phyloP scores from a whole-genome alignment of 2,797 vertebrate species.

The Cottoperca gobio region DNA sequence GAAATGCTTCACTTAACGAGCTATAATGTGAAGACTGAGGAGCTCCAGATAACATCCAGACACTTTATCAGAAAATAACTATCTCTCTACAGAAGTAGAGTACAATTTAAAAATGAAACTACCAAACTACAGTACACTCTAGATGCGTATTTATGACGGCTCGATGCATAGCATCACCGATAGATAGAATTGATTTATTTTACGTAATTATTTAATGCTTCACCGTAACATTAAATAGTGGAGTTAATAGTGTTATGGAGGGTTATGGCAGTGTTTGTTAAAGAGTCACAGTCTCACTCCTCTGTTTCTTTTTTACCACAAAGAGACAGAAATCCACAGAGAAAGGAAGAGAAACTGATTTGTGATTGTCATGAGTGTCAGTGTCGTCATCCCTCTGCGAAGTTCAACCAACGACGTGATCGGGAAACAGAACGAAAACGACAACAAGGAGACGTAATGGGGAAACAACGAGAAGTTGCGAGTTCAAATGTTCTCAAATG shows the following conservation, averaged over 20 bases:
- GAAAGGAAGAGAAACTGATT: slow-evolving; percentile 23
- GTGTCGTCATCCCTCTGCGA: slow-evolving; percentile 18
- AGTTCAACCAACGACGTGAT: slow-evolving; percentile 20
- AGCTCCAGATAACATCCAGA: slow-evolving; percentile 65
- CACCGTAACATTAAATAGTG: slow-evolving; percentile 43
- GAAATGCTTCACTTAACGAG: slow-evolving; percentile 66
- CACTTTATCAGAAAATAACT: slow-evolving; percentile 74
- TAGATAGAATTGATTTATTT: slow-evolving; percentile 40
- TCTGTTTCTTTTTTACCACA: slow-evolving; percentile 7
- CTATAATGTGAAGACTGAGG: slow-evolving; percentile 67
- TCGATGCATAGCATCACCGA: slow-evolving; percentile 77
- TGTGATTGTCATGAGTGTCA: slow-evolving; percentile 70
- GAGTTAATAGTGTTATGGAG: slow-evolving; percentile 69
- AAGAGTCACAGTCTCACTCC: slow-evolving; percentile 40
- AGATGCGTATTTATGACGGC: slow-evolving; percentile 57
- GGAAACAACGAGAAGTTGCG: neutral
- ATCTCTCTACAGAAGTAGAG: slow-evolving; percentile 71
- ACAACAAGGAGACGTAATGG: neutral
- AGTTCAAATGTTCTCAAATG: slow-evolving; percentile 20
- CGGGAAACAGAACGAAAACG: neutral
- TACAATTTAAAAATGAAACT: slow-evolving; percentile 66
- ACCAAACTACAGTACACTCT: slow-evolving; percentile 67
- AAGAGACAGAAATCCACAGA: slow-evolving; percentile 20
- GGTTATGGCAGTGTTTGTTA: slow-evolving; percentile 64
- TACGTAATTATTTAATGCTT: slow-evolving; percentile 47